Conservation (phyloP, 2,888 invertebrate species). For the Chirona hameri region DNA sequence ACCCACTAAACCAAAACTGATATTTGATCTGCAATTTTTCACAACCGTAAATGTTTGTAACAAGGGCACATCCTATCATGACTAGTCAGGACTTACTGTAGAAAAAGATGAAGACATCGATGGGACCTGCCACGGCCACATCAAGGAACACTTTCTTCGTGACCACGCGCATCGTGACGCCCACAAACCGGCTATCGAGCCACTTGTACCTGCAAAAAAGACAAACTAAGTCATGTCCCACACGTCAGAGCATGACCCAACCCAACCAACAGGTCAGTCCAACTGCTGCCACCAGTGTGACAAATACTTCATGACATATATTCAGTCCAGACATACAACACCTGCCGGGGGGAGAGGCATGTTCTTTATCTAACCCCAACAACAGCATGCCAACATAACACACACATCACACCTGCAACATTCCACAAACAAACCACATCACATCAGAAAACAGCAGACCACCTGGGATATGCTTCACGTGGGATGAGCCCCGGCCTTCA, state of each 20-base stretch:
- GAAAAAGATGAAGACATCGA: constrained; percentile 24
- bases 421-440: no score
- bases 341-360: no score
- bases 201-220: constrained; percentile 67
- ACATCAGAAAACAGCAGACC: no score
- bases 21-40: no score
- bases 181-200: constrained; percentile 54
- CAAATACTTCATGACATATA: background rate
- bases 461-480: no score
- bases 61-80: no score
- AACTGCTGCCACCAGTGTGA: background rate
- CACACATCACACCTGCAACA: no score
- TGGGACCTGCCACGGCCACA: background rate
- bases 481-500: background rate
- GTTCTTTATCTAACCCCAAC: no score
- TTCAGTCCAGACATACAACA: background rate
- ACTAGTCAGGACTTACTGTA: background rate
- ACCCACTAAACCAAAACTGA: no score
- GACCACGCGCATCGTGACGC: constrained; percentile 22
- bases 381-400: no score
- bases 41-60: no score
- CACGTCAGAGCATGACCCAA: background rate
- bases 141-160: background rate
- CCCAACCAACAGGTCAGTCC: background rate
- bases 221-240: background rate